Percentiles rank a stretch among this genome's conserved stretches.
phyloP scores from a whole-genome alignment of 2,888 invertebrate genomes.

The Lordiphosa fenestrarum region DNA sequence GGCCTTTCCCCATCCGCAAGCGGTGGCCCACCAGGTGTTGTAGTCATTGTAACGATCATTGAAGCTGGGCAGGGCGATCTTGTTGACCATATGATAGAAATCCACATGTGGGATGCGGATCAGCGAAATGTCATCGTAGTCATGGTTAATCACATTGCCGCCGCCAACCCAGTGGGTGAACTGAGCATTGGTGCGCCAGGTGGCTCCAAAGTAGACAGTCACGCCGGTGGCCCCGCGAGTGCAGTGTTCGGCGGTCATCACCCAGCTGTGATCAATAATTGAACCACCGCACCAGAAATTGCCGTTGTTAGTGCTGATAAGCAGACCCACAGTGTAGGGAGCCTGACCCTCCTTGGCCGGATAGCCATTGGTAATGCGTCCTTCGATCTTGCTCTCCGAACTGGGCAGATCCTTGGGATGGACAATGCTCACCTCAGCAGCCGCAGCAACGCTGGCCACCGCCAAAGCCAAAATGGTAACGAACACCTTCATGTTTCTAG shows the following conservation, averaged over 20 bases:
- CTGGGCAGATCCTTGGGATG: slow-evolving; percentile 42
- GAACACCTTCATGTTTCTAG: slow-evolving; percentile 11
- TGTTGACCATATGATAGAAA: slow-evolving; percentile 46
- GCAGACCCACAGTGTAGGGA: slow-evolving; percentile 67
- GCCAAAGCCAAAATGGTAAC: slow-evolving; percentile 32
- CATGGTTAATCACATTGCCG: slow-evolving; percentile 47
- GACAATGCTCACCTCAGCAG: slow-evolving; percentile 14
- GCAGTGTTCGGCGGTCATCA: slow-evolving; percentile 74
- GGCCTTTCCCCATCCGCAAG: slow-evolving; percentile 66
- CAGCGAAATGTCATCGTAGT: slow-evolving; percentile 54
- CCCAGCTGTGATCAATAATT: slow-evolving; percentile 59
- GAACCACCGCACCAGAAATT: slow-evolving; percentile 73
- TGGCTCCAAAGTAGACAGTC: slow-evolving; percentile 55
- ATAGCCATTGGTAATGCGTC: slow-evolving; percentile 68
- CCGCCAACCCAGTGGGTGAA: slow-evolving; percentile 53
- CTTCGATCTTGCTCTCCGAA: slow-evolving; percentile 34
- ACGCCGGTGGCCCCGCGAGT: slow-evolving; percentile 48
- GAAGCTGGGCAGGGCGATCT: slow-evolving; percentile 46
- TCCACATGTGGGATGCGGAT: slow-evolving; percentile 59
- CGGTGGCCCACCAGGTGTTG: slow-evolving; percentile 44
- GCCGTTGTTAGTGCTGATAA: slow-evolving; percentile 43
- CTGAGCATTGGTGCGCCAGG: slow-evolving; percentile 54
- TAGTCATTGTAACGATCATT: slow-evolving; percentile 47
- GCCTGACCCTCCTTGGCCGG: slow-evolving; percentile 56
- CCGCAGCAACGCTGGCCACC: slow-evolving; percentile 27